Evolutionary conservation across 2,888 invertebrate species (phyloP), one percentile per base, ranked within the genome.

Genomic region (Clusia tigrina): DNA sequence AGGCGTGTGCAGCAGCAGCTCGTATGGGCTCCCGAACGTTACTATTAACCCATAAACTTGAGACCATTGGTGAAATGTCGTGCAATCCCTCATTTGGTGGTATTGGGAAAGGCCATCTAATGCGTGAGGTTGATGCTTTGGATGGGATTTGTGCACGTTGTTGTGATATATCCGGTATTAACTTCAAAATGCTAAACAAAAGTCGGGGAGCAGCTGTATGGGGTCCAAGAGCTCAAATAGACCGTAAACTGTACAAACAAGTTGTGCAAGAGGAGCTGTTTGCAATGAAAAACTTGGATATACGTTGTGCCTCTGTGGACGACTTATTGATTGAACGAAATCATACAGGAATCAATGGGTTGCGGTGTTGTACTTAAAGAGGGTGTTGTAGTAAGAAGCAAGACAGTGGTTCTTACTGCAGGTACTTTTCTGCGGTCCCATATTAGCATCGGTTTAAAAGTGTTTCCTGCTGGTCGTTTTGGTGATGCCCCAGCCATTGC

Each of bases 71-170:
- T 88, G 94, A 93, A 84, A 96, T 96, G 95, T 94, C 94, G 0
- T 95, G 96, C 77, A 96, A 96, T 85, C 95, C 96, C 20, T 92
- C 94, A 0, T 96, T 96, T 84, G 95, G 95, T 24, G 95, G 95
- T 6, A 93, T 96, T 70, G 95, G 95, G 0, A 96, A 96, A 83
- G 95, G 94, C 0, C 93, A 95, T 80, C 84, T 95, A 57, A 91
- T 95, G 88, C 87, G 89, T 71, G 95, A 95, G 85, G 85, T 96
- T 9, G 95, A 96, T 83, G 95, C 95, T 2, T 83, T 96, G 42
- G 95, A 94, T 85, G 95, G 95, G 1, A 79, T 96, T 5, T 95
- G 93, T 84, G 88, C 87, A 6, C 85, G 90, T 68, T 90, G 94
- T 60, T 95, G 94, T 83, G 95, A 94, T 84, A 75, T 87, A 52